Evolutionary conservation across 2,888 invertebrate species (phyloP).

Genomic region (Drosophila emarginata): DNA sequence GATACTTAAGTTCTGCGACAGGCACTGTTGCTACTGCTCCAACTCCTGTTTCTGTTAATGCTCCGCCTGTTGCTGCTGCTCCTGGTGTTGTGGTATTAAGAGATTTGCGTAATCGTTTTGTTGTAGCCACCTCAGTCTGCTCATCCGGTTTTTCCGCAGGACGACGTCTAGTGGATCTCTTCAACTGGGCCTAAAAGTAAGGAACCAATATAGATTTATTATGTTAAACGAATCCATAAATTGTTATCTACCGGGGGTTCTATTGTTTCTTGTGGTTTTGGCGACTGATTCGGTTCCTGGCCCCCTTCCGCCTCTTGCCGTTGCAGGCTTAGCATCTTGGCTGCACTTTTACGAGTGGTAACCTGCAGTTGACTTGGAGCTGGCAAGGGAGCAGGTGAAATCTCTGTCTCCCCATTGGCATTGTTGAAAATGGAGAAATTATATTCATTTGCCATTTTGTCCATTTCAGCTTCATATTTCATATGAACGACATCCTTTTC

Average conservation of each 20-base stretch:
- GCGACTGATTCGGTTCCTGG: not conserved
- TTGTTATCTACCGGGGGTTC: not conserved
- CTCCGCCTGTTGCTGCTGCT: slow-evolving; percentile 5
- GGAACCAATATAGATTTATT: not conserved
- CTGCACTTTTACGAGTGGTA: slow-evolving; percentile 44
- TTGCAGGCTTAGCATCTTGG: slow-evolving; percentile 38
- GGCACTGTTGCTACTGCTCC: not conserved
- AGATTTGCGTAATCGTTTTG: slow-evolving; percentile 9
- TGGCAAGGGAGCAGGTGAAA: slow-evolving; percentile 24
- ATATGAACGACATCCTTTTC: slow-evolving; percentile 51
- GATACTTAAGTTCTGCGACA: slow-evolving; percentile 49
- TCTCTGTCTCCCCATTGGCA: slow-evolving; percentile 52
- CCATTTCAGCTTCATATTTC: slow-evolving; percentile 52
- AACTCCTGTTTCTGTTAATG: not conserved
- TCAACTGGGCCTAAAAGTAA: slow-evolving; percentile 12
- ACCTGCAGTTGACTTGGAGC: slow-evolving; percentile 19
- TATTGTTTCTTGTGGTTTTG: not conserved
- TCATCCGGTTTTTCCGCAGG: slow-evolving; percentile 22
- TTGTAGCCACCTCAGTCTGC: not conserved
- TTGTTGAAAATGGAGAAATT: slow-evolving; percentile 65
- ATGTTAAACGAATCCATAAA: not conserved
- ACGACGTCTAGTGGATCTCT: slow-evolving; percentile 41
- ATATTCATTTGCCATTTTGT: slow-evolving; percentile 50
- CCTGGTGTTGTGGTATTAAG: not conserved
- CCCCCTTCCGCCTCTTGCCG: slow-evolving; percentile 7